phyloP scores from a whole-genome alignment of 2,113 vertebrate species.

The Dermatemys mawii region DNA sequence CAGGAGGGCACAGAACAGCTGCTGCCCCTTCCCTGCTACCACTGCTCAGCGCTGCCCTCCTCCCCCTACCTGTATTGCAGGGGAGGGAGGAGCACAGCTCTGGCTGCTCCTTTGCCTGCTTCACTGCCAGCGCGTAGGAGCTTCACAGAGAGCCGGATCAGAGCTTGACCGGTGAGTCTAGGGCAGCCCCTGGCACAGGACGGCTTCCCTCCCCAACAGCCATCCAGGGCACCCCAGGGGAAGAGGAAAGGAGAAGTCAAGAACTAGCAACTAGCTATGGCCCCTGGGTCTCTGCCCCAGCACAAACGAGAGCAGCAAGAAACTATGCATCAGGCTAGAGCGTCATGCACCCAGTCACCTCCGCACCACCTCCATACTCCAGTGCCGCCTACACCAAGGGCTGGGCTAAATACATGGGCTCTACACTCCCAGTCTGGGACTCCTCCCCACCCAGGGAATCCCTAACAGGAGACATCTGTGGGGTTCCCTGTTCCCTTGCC shows the following conservation, averaged over 20 bases:
- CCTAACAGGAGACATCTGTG: background rate
- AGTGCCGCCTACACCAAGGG: background rate
- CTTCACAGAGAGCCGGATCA: background rate
- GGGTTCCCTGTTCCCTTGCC: background rate
- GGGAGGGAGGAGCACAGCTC: background rate
- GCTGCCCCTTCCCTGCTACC: background rate
- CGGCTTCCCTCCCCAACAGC: background rate
- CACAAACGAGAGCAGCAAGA: background rate
- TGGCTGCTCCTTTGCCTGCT: background rate
- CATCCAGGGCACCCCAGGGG: background rate
- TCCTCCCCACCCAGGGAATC: rapidly evolving
- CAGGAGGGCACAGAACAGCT: background rate
- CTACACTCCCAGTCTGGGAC: background rate
- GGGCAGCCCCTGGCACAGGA: background rate
- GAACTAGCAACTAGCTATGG: background rate
- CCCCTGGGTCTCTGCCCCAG: background rate
- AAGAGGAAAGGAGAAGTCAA: background rate
- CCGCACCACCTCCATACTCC: background rate
- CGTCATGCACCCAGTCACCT: background rate
- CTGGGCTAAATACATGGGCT: rapidly evolving
- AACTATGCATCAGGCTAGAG: background rate
- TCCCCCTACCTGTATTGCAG: background rate
- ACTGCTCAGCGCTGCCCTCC: background rate
- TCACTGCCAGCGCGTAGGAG: background rate
- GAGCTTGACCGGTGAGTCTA: background rate